Evolutionary conservation across 2,113 vertebrate species (phyloP).

Genomic region (Felis catus): F.catus_Fca126_mat1.0 CM031414.1:121823001-121823500

Average conservation of each 20-base stretch:
- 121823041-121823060: neutral
- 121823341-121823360: neutral
- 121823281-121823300: neutral
- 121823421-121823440: neutral
- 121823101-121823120: rapidly evolving
- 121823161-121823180: neutral
- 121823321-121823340: rapidly evolving
- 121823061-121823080: no score
- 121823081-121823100: rapidly evolving
- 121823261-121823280: neutral
- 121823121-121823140: neutral
- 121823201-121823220: neutral
- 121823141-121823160: rapidly evolving
- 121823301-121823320: neutral
- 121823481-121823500: neutral
- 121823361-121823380: neutral
- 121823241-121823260: neutral
- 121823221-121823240: neutral
- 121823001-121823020: neutral
- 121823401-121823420: neutral
- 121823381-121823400: neutral
- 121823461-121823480: neutral
- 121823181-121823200: neutral
- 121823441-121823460: neutral
- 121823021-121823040: neutral